These are phyloP conservation scores for Apteryx owenii DNA, from an alignment of 2,113 vertebrate genomes.

Conservation along the genomic window DNA sequence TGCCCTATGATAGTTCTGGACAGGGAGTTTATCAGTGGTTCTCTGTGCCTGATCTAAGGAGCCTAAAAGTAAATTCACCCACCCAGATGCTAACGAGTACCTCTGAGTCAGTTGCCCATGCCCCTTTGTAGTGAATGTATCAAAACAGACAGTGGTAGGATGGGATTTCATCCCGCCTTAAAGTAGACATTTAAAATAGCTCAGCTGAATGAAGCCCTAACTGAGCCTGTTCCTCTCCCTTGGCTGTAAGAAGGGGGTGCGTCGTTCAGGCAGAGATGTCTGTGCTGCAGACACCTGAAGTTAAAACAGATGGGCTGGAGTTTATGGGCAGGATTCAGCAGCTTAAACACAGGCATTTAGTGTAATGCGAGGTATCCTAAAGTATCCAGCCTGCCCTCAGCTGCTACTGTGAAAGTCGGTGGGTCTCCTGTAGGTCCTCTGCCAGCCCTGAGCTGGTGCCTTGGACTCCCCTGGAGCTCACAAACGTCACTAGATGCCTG, in stretches of 20 bases:
- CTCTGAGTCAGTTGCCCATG: neutral
- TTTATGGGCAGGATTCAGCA: neutral
- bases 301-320: neutral
- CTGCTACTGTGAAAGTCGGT: neutral
- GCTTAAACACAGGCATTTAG: neutral
- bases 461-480: neutral
- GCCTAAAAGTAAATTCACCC: neutral
- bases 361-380: neutral
- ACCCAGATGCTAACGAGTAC: neutral
- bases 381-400: neutral
- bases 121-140: neutral
- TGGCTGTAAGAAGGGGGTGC: neutral
- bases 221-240: neutral
- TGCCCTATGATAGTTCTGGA: neutral
- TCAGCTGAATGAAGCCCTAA: neutral
- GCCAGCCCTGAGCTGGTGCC: neutral
- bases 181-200: neutral
- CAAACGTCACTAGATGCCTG: neutral
- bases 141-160: neutral
- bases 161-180: neutral
- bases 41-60: neutral
- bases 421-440: neutral
- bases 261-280: neutral
- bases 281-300: neutral
- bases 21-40: rapidly evolving